Conservation (phyloP, 2,797 vertebrate species). For the Sphenopsis melanotis region DNA sequence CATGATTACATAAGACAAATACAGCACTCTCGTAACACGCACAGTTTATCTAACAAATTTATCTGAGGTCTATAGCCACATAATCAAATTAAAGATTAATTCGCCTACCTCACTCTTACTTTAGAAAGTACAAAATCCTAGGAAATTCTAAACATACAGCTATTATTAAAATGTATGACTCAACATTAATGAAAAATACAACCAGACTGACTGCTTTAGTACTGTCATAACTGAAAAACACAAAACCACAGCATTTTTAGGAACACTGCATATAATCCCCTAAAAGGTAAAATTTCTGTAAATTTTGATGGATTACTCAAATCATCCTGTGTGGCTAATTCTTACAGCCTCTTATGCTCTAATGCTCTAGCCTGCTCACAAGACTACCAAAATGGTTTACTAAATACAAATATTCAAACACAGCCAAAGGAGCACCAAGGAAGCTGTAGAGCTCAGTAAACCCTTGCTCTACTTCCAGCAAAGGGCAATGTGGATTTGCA, state of each 20-base stretch:
- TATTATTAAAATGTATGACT: constrained; percentile 29
- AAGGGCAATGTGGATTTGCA: not conserved
- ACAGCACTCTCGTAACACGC: not conserved
- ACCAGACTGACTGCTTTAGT: not conserved
- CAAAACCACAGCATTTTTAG: not conserved
- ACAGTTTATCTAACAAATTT: constrained; percentile 6
- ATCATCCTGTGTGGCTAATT: not conserved
- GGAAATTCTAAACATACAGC: constrained; percentile 29
- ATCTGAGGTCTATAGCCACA: not conserved
- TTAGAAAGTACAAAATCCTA: constrained; percentile 6
- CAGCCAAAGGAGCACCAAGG: not conserved
- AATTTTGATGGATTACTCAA: not conserved
- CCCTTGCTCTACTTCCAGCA: not conserved
- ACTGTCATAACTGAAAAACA: not conserved
- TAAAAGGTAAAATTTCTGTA: constrained; percentile 11
- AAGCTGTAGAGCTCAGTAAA: not conserved
- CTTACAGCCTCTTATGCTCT: not conserved
- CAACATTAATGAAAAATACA: constrained; percentile 17
- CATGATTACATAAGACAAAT: constrained; percentile 19
- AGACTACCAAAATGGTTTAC: not conserved
- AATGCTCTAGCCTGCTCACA: not conserved
- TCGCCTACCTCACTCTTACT: not conserved
- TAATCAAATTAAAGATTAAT: constrained; percentile 25
- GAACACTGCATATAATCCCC: not conserved
- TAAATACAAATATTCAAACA: not conserved